Evolutionary conservation across 1,140 invertebrate species (phyloP).

Genomic region (Caerostris darwini): DNA sequence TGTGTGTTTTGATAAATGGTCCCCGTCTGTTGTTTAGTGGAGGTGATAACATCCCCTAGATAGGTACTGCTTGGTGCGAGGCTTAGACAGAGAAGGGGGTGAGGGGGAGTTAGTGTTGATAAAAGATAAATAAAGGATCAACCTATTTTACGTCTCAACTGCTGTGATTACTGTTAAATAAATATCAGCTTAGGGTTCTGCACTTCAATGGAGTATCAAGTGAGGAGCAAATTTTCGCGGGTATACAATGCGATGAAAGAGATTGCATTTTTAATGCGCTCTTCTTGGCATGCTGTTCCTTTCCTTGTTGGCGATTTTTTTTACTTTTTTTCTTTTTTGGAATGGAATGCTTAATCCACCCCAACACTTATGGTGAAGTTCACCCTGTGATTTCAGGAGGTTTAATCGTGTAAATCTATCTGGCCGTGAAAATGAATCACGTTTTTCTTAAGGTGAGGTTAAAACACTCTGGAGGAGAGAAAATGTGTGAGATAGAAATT

Average conservation of each 20-base stretch:
- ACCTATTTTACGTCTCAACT: conserved; percentile 43
- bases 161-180: conserved; percentile 55
- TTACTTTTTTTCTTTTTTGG: not conserved
- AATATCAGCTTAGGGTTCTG: conserved; percentile 23
- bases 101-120: conserved; percentile 36
- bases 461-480: not conserved
- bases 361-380: not conserved
- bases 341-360: conserved; percentile 8
- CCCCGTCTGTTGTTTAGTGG: conserved; percentile 39
- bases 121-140: conserved; percentile 67
- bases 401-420: conserved; percentile 37
- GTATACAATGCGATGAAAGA: not conserved
- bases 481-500: not conserved
- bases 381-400: not conserved
- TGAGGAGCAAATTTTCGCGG: conserved; percentile 40
- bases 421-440: not conserved
- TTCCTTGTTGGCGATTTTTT: not conserved
- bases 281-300: not conserved
- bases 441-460: not conserved
- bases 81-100: not conserved
- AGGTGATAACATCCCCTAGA: conserved; percentile 40
- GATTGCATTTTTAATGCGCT: not conserved
- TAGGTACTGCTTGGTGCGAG: not conserved
- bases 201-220: not conserved
- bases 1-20: conserved; percentile 59